Evolutionary conservation across 2,797 vertebrate species (phyloP), one percentile per base, ranked within the genome.

Genomic region (Sebastes baramenuke): DNA sequence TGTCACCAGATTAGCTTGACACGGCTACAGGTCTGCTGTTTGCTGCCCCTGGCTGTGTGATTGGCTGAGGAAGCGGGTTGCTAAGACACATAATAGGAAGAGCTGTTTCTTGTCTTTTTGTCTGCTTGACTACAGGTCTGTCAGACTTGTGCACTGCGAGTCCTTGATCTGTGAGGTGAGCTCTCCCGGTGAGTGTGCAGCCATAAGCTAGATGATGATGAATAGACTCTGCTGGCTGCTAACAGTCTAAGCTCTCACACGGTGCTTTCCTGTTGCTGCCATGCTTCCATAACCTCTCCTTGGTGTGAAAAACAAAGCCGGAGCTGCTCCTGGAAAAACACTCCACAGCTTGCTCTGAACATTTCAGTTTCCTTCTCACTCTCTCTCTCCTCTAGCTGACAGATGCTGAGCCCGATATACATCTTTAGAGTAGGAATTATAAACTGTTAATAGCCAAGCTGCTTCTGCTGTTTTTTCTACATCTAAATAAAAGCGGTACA

Each of bases 141-240:
- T 32, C 67, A 78, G 34, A 72, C 27, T 14, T 30, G 65, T 52
- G 27, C 36, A 27, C 55, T 75, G 72, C 11, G 4, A 85, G 38
- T 84, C 80, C 82, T 84, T 92, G 78, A 84, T 88, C 78, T 75
- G 72, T 65, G 71, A 78, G 82, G 42, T 58, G 72, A 85, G 78
- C 55, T 77, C 68, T 80, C 80, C 46, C 79, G 75, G 75, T 16
- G 46, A 87, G 77, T 32, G 70, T 71, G 82, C 71, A 78, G 82
- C 70, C 74, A 85, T 74, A 72, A 83, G 80, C 61, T n/a, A 74
- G 81, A 90, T 85, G 89, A 86, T 86, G 87, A 94, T 86, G 83
- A 91, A 90, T 88, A 60, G 81, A 87, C 72, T 85, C 80, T 56
- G 77, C 73, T 76, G 76, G 20, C 62, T 71, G 75, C 78, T 55